Evolutionary conservation across 2,888 invertebrate genomes (phyloP).

Genomic region (Phengaris arion): DNA sequence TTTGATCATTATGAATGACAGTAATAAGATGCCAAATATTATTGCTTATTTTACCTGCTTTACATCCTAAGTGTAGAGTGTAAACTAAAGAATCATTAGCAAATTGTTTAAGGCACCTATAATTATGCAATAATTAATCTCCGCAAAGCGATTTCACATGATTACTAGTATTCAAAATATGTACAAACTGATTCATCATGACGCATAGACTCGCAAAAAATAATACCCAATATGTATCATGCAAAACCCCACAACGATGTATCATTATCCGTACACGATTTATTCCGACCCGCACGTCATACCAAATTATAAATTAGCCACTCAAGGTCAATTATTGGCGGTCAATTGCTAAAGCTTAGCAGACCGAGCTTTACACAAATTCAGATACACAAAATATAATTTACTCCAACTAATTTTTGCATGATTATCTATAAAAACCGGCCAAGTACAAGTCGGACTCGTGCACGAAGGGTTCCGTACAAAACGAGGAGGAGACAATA

Average conservation of each 20-base stretch:
- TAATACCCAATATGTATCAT: conserved; percentile 28
- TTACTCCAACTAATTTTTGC: not conserved
- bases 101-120: not conserved
- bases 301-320: conserved; percentile 39
- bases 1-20: too few species aligned
- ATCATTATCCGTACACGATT: conserved; percentile 31
- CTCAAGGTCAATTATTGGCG: conserved; percentile 38
- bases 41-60: not conserved
- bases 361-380: not conserved
- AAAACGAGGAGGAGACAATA: too few species aligned
- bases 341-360: conserved; percentile 38
- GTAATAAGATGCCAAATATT: not conserved
- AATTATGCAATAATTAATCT: not conserved
- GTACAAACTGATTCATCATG: conserved; percentile 21
- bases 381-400: not conserved
- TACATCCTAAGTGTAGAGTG: not conserved
- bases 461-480: too few species aligned
- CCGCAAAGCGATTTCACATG: not conserved
- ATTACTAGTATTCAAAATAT: not conserved
- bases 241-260: conserved; percentile 31
- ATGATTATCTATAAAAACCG: not conserved
- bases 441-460: too few species aligned
- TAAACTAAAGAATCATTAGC: not conserved
- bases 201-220: conserved; percentile 29
- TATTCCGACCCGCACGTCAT: conserved; percentile 38